Base-by-base conservation (phyloP, 1,140 invertebrate genomes). In the Musca domestica region DNA sequence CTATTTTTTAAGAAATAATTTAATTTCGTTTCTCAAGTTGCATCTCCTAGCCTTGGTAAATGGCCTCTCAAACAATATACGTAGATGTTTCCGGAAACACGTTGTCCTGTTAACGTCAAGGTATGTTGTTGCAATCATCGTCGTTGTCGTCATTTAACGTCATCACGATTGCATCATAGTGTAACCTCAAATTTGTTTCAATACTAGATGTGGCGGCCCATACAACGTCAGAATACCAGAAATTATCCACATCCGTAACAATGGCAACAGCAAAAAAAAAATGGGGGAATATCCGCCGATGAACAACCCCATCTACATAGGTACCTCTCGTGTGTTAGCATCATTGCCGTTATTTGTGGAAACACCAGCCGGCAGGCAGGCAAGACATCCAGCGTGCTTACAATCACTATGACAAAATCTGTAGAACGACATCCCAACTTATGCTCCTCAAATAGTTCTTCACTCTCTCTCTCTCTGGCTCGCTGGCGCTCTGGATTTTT, bases 121-220 rank as follows among this genome's bases (percentile, higher is more conserved):
- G 49, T 41, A 52, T 34, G 56, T 34, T 34, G n/a, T 27, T 61
- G 30, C 56, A 41, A 22, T 52, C 65, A 67, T 67, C 61, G 64
- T 68, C 66, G 68, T 66, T 52, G 63, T 52, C 66, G 64, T 41
- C 49, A 65, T 67, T 68, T 70, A 64, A 65, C 69, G 69, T 70
- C 69, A 70, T 68, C 63, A 70, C 49, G 69, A 70, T 70, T 68
- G 69, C 69, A 68, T 70, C 69, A 68, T 41, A 66, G 48, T 61
- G 30, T 61, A 61, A 61, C 56, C 56, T 61, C 25, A 61, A 61
- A 61, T 34, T 61, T 41, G n/a, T 20, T 64, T 64, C 7, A 51
- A 49, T 65, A 49, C 46, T 51, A 65, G 9, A 65, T 30, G 20
- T 49, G 14, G 19, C 15, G 22, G 61, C 30, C 51, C 23, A 20